Evolutionary conservation across 1,140 invertebrate species (phyloP), one percentile per base, ranked within the genome.

Genomic region (Ceratosolen solmsi): DNA sequence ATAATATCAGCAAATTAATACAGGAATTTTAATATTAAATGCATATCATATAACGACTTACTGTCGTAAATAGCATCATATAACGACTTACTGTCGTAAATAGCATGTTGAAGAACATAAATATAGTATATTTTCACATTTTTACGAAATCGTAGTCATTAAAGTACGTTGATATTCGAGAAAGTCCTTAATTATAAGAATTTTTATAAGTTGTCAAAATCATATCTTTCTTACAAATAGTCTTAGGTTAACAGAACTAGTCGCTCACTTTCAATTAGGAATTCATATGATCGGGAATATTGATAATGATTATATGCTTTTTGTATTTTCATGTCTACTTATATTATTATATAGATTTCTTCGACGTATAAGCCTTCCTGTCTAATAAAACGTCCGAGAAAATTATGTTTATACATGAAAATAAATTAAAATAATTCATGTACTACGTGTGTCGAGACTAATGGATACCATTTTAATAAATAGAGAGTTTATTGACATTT

Each of bases 121-220:
- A 80, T 74, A 80, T 56, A 41, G 70, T 41, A 74, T 74, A 80
- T 74, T 70, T 79, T 70, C 46, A 54, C 30, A 79, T 74, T 76
- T 80, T 82, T 60, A 20, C 27, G 20, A 82, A 77, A 77, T 68
- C 15, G 27, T 33, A 82, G 51, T 75, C 80, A 54, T 82, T 82
- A 77, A 82, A 72, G n/a, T 75, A 63, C 51, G 46, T 36, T 79
- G 80, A 86, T 30, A 84, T 78, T 76, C 54, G 79, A 74, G 82
- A 84, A 81, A 77, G 71, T 83, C 58, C 82, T 84, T 87, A 86
- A 86, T 87, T 85, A 86, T 86, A 79, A 73, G 72, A 71, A 76
- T 85, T 87, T 87, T 86, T 86, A 86, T 81, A 70, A 30, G 20
- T 54, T 63, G 73, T 63, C 71, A 84, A 71, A 77, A 49, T 36